Evolutionary conservation across 1,140 invertebrate species (phyloP), one percentile per base, ranked within the genome.

Genomic region (Metaphire vulgaris): DNA sequence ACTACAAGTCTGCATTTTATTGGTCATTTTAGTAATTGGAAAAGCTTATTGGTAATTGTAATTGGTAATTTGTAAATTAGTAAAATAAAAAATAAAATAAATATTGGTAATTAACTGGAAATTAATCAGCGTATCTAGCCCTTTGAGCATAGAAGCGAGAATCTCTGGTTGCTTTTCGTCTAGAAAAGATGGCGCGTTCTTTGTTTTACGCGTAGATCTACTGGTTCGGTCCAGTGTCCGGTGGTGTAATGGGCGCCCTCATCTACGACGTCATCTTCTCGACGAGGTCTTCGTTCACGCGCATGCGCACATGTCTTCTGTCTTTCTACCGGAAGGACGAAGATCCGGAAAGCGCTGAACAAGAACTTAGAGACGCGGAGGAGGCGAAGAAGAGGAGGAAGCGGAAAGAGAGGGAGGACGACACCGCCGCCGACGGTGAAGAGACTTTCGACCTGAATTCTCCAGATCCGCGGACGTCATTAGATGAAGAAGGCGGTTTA

Each of bases 171-270:
- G n/a, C n/a, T n/a, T n/a, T n/a, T n/a, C n/a, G n/a, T n/a, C n/a
- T n/a, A n/a, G n/a, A n/a, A n/a, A n/a, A n/a, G n/a, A n/a, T n/a
- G n/a, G n/a, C n/a, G n/a, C n/a, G n/a, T n/a, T n/a, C n/a, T n/a
- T n/a, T n/a, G n/a, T n/a, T n/a, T n/a, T n/a, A n/a, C n/a, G n/a
- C n/a, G n/a, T 56, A 74, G 74, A 68, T 74, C 66, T 74, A 74
- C 66, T 74, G 74, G 74, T 74, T 74, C 66, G 74, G 74, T 21
- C 74, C 74, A 16, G 26, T 74, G 32, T 26, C 67, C 65, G 74
- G 74, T 1, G 74, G 74, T 31, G 33, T 74, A 2, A 26, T 67
- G 15, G 74, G 74, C 2, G 74, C 21, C 29, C 32, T 34, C 33
- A 31, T 41, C 72, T 41, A 73, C 33, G 72, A 73, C 28, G 2